Evolutionary conservation across 2,113 vertebrate species (phyloP).

Genomic region (Scartelaos histophorus): DNA sequence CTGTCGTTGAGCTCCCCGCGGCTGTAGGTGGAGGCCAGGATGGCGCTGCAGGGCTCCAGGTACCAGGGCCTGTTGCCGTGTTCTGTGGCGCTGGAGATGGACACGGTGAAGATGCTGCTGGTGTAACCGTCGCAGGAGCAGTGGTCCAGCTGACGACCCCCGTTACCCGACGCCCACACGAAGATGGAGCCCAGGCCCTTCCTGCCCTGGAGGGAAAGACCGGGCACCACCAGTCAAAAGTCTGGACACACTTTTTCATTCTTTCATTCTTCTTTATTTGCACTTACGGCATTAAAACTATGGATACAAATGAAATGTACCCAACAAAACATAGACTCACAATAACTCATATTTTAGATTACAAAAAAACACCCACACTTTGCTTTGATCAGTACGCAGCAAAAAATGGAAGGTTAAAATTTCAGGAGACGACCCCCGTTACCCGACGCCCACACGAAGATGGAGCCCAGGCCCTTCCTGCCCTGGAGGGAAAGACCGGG

Average conservation of each 20-base stretch:
- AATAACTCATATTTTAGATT: too few species aligned
- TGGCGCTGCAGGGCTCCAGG: slow-evolving; percentile 88
- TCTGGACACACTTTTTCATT: too few species aligned
- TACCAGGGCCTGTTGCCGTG: slow-evolving; percentile 92
- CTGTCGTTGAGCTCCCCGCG: slow-evolving; percentile 88
- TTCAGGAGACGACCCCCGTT: slow-evolving; percentile 89
- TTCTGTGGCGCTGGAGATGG: slow-evolving; percentile 90
- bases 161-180: slow-evolving; percentile 91
- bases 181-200: slow-evolving; percentile 91
- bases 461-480: slow-evolving; percentile 88
- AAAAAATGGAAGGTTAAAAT: too few species aligned
- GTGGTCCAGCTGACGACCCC: slow-evolving; percentile 86
- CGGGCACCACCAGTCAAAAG: too few species aligned
- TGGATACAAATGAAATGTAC: too few species aligned
- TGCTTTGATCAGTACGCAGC: too few species aligned
- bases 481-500: slow-evolving; percentile 70
- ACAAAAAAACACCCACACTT: too few species aligned
- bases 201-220: slow-evolving; percentile 77
- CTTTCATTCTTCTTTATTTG: too few species aligned
- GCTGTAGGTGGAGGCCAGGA: slow-evolving; percentile 91
- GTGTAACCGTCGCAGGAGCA: slow-evolving; percentile 94
- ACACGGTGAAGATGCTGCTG: slow-evolving; percentile 95
- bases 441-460: slow-evolving; percentile 91
- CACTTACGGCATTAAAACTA: too few species aligned
- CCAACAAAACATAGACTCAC: too few species aligned